Conservation (phyloP, 2,797 vertebrate species). For the Pagetopsis macropterus region DNA sequence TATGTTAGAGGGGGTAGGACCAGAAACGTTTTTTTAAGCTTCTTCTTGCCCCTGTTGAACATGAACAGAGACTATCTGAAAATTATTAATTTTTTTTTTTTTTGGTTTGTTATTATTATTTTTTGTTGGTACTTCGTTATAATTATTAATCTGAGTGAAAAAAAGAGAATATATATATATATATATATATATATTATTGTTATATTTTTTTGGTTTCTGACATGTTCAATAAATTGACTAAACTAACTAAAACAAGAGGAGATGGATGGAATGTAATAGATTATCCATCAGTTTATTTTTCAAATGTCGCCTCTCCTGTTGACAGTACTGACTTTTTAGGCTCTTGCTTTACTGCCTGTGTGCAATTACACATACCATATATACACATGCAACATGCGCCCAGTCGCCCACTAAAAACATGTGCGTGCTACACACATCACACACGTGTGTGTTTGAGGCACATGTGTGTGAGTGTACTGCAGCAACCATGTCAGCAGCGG, state of each 20-base stretch:
- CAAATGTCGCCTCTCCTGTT: slow-evolving; percentile 48
- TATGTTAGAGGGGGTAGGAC: too few relatives aligned
- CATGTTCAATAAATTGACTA: too few relatives aligned
- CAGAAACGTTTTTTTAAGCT: too few relatives aligned
- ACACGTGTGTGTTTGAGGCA: slow-evolving; percentile 7
- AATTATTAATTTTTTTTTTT: too few relatives aligned
- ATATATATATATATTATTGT: too few relatives aligned
- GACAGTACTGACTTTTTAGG: slow-evolving; percentile 46
- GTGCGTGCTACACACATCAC: slow-evolving; percentile 25
- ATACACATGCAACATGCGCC: slow-evolving; percentile 21
- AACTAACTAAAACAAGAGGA: background rate
- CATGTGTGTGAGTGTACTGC: slow-evolving; percentile 16
- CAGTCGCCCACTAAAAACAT: slow-evolving; percentile 16
- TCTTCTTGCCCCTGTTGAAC: too few relatives aligned
- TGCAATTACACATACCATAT: slow-evolving; percentile 43
- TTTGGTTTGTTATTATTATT: too few relatives aligned
- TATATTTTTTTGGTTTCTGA: too few relatives aligned
- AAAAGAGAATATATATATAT: too few relatives aligned
- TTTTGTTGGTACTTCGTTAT: too few relatives aligned
- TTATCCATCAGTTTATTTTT: slow-evolving; percentile 55
- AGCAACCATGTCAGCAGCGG: slow-evolving; percentile 63
- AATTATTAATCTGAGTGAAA: too few relatives aligned
- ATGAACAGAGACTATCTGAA: too few relatives aligned
- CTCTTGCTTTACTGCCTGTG: slow-evolving; percentile 35
- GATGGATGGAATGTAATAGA: background rate